Percentiles rank a stretch among this genome's conserved stretches.
phyloP scores from a whole-genome alignment of 2,113 vertebrate species.

The Chascanopsetta lugubris region DNA sequence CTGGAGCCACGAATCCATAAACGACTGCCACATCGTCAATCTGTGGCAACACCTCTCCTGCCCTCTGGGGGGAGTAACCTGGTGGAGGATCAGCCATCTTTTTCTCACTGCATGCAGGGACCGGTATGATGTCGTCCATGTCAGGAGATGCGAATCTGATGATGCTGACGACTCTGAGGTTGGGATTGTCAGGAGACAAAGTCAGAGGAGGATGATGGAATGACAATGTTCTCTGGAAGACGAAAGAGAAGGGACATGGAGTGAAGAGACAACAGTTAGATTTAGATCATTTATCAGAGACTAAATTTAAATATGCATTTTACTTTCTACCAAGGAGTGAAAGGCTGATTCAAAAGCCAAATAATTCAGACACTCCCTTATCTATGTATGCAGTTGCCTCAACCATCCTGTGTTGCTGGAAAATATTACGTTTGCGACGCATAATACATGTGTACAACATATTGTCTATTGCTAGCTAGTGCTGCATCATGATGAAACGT shows the following conservation, averaged over 20 bases:
- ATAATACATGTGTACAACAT: too few relatives aligned
- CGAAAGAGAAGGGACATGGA: background rate
- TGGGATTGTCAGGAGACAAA: constrained; percentile 6
- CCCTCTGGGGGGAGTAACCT: constrained; percentile 18
- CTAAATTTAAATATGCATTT: too few relatives aligned
- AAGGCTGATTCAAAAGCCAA: too few relatives aligned
- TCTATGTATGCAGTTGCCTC: too few relatives aligned
- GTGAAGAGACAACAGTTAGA: background rate
- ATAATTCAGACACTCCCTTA: too few relatives aligned
- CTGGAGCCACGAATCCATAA: constrained; percentile 36
- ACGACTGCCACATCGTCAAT: background rate
- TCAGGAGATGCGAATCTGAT: background rate
- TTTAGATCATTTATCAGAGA: too few relatives aligned
- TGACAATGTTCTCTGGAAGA: constrained; percentile 16
- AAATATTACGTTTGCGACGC: too few relatives aligned
- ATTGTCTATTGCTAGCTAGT: too few relatives aligned
- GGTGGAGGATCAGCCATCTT: background rate
- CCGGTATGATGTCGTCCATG: background rate
- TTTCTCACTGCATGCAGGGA: background rate
- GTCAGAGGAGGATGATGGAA: background rate
- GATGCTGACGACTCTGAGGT: background rate
- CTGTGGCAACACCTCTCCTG: background rate
- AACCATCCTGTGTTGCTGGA: too few relatives aligned
- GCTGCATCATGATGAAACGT: too few relatives aligned
- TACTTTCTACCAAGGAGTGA: too few relatives aligned